Conservation (phyloP, 1,140 invertebrate genomes). For the Caenorhabditis elegans region DNA sequence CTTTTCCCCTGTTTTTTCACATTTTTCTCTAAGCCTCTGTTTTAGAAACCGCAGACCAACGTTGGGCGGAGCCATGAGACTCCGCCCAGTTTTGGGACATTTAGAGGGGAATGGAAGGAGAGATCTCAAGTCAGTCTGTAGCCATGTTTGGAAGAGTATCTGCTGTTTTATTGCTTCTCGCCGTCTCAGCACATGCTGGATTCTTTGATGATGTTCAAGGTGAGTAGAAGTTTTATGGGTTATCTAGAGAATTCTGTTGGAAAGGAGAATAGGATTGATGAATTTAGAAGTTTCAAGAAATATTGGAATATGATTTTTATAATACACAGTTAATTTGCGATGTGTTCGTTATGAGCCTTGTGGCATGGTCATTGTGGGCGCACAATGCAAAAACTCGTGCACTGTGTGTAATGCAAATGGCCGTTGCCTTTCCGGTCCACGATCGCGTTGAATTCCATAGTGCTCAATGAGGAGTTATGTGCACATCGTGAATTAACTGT, state of each 20-base stretch:
- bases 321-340: too few relatives aligned
- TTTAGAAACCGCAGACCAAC: background rate
- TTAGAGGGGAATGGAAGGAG: background rate
- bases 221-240: background rate
- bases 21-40: background rate
- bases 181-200: slow-evolving; percentile 35
- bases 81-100: background rate
- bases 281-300: too few relatives aligned
- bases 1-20: background rate
- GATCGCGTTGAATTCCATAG: too few relatives aligned
- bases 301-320: too few relatives aligned
- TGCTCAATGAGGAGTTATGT: too few relatives aligned
- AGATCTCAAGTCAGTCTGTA: background rate
- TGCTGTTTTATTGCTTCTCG: background rate
- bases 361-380: too few relatives aligned
- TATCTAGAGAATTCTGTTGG: background rate
- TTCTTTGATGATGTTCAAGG: slow-evolving; percentile 43
- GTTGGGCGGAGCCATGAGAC: background rate
- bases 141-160: slow-evolving; percentile 7
- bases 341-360: too few relatives aligned
- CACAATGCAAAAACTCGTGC: too few relatives aligned
- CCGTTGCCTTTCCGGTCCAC: too few relatives aligned
- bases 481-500: too few relatives aligned
- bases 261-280: background rate
- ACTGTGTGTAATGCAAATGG: too few relatives aligned